Evolutionary conservation across 1,140 invertebrate genomes (phyloP).

Genomic region (Reticulitermes speratus): DNA sequence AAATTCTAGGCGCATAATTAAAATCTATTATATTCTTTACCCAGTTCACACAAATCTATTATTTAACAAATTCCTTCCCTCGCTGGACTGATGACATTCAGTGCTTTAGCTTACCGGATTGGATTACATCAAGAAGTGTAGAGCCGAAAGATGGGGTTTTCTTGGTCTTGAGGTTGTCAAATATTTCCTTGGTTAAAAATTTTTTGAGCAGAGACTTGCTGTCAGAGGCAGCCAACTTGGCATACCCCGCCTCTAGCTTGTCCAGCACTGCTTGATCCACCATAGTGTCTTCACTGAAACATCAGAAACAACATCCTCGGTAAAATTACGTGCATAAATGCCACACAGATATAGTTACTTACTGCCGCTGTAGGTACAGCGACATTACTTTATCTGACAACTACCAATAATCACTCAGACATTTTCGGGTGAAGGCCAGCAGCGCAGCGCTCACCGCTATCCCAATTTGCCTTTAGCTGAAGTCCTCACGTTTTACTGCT

Average conservation of each 20-base stretch:
- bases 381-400: too few relatives aligned
- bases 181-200: constrained; percentile 84
- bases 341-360: neutral
- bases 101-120: constrained; percentile 65
- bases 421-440: too few relatives aligned
- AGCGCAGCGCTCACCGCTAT: too few relatives aligned
- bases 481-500: too few relatives aligned
- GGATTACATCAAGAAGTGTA: constrained; percentile 86
- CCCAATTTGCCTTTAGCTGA: too few relatives aligned
- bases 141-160: constrained; percentile 85
- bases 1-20: too few relatives aligned
- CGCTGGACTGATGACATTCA: too few relatives aligned
- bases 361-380: too few relatives aligned
- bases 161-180: constrained; percentile 86
- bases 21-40: too few relatives aligned
- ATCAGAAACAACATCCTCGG: constrained; percentile 31
- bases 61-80: too few relatives aligned
- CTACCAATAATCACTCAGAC: too few relatives aligned
- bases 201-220: constrained; percentile 96
- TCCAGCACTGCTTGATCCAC: constrained; percentile 83
- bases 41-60: too few relatives aligned
- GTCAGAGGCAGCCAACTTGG: constrained; percentile 82
- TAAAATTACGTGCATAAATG: neutral
- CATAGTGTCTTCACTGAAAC: constrained; percentile 69
- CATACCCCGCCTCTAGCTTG: constrained; percentile 86